Evolutionary conservation across 2,797 vertebrate genomes (phyloP).

Genomic region (Coilia nasus): DNA sequence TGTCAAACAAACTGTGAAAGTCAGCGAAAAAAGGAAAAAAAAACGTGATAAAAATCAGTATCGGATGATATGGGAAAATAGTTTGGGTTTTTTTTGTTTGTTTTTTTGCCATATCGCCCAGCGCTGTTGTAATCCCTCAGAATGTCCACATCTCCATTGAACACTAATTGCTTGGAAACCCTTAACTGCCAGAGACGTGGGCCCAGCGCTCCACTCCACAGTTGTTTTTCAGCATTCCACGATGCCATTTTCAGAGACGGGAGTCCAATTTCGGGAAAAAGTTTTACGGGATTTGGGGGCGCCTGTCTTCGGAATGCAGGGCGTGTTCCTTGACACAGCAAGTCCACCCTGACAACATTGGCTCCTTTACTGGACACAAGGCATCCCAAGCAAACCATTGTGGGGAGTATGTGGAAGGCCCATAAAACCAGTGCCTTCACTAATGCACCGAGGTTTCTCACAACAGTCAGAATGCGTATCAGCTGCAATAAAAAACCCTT

Average conservation of each 20-base stretch:
- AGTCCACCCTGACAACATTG: background rate
- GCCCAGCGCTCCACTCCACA: background rate
- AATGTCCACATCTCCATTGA: too few relatives aligned
- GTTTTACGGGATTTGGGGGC: background rate
- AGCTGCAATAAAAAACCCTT: background rate
- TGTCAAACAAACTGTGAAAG: too few relatives aligned
- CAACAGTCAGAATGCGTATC: background rate
- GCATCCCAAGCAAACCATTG: background rate
- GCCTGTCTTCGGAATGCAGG: background rate
- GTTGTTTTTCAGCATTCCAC: background rate
- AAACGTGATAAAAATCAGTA: too few relatives aligned
- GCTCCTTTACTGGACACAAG: background rate
- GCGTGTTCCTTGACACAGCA: constrained; percentile 5
- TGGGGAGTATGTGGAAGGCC: background rate
- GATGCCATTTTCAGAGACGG: background rate
- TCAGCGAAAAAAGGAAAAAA: too few relatives aligned
- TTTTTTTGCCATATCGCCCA: too few relatives aligned
- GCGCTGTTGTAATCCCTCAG: too few relatives aligned
- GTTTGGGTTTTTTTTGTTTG: too few relatives aligned
- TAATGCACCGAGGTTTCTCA: background rate
- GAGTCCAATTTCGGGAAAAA: background rate
- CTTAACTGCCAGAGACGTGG: background rate
- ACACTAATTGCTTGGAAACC: background rate
- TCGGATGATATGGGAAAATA: too few relatives aligned
- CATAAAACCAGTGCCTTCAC: background rate